Percentiles rank a stretch among this genome's conserved stretches.
phyloP scores from a whole-genome alignment of 2,113 vertebrate genomes.

The Dicrurus megarhynchus region DNA sequence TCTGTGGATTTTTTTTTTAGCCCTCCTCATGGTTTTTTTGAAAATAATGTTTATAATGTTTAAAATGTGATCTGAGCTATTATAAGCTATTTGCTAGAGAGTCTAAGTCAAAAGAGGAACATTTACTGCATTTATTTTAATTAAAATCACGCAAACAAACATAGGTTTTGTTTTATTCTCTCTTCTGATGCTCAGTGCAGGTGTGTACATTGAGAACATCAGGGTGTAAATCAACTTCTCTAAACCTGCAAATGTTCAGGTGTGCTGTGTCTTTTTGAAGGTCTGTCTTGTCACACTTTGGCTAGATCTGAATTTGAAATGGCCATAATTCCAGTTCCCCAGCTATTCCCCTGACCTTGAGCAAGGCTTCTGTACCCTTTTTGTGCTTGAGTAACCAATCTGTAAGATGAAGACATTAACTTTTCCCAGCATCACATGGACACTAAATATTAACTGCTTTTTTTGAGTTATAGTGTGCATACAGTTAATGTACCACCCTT shows the following conservation, averaged over 20 bases:
- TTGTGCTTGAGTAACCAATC: neutral
- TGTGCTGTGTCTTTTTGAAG: neutral
- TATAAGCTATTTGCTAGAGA: neutral
- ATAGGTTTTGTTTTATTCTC: neutral
- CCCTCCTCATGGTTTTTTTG: neutral
- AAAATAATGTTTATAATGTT: neutral
- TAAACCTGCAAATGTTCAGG: neutral
- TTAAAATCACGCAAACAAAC: neutral
- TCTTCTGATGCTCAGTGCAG: neutral
- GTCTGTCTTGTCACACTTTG: neutral
- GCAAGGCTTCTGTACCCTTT: neutral
- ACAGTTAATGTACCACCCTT: constrained; percentile 34
- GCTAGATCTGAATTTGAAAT: neutral
- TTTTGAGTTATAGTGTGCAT: neutral
- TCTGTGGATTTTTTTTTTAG: neutral
- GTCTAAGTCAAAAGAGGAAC: neutral
- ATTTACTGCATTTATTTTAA: neutral
- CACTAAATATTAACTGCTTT: constrained; percentile 46
- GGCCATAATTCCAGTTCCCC: neutral
- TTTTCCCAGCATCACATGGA: neutral
- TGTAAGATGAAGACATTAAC: neutral
- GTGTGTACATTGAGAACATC: rapidly evolving
- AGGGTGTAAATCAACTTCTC: neutral
- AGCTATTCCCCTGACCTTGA: neutral
- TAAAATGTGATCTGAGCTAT: neutral